phyloP scores from a whole-genome alignment of 2,888 invertebrate species.

The Plagodis pulveraria region DNA sequence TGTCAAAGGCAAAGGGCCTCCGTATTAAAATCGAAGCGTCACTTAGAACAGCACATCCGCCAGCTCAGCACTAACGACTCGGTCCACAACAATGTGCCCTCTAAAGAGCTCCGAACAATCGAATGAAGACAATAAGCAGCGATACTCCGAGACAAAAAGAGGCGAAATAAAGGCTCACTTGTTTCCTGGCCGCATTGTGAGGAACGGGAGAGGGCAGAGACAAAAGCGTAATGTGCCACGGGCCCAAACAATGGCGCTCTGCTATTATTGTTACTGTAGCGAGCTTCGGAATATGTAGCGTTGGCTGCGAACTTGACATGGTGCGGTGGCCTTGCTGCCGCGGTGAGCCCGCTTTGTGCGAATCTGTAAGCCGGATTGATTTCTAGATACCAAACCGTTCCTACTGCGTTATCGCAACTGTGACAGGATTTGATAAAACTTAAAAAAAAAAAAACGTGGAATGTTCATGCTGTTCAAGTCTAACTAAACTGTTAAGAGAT shows the following conservation, averaged over 20 bases:
- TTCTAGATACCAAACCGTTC: conserved; percentile 6
- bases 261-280: conserved; percentile 84
- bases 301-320: conserved; percentile 80
- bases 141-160: conserved; percentile 86
- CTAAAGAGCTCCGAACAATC: conserved; percentile 85
- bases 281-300: conserved; percentile 78
- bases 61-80: conserved; percentile 81
- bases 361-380: conserved; percentile 23
- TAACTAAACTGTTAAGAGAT: too few relatives aligned
- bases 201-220: conserved; percentile 85
- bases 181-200: conserved; percentile 86
- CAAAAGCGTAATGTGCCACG: conserved; percentile 85
- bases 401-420: not conserved
- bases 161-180: conserved; percentile 86
- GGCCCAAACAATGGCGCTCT: conserved; percentile 82
- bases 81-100: conserved; percentile 84
- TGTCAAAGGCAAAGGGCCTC: conserved; percentile 49
- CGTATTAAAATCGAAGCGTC: conserved; percentile 77
- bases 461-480: too few relatives aligned
- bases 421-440: not conserved
- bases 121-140: conserved; percentile 86
- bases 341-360: conserved; percentile 16
- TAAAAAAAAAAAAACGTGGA: too few relatives aligned
- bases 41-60: conserved; percentile 81
- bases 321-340: conserved; percentile 58